phyloP scores from a whole-genome alignment of 1,140 invertebrate species.

The Drosophila athabasca region DNA sequence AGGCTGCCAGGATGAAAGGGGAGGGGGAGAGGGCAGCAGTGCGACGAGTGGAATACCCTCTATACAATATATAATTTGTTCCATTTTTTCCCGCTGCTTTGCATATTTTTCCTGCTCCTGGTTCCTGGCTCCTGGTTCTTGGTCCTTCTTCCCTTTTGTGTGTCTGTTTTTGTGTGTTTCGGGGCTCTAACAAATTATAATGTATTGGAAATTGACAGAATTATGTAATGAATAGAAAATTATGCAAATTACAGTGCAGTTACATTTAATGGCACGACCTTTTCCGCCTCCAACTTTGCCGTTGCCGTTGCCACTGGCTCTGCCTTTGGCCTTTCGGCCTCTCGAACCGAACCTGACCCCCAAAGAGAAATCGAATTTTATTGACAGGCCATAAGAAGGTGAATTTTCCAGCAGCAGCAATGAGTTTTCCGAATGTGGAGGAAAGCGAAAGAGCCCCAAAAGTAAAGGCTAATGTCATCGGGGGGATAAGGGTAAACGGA shows the following conservation, averaged over 20 bases:
- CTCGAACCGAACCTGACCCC: slow-evolving; percentile 1
- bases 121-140: slow-evolving; percentile 23
- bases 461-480: too few relatives aligned
- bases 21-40: not conserved
- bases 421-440: too few relatives aligned
- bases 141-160: slow-evolving; percentile 10
- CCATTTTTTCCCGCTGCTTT: slow-evolving; percentile 51
- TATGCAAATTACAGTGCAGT: slow-evolving; percentile 83
- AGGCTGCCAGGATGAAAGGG: too few relatives aligned
- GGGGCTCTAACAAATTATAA: slow-evolving; percentile 78
- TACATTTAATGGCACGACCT: slow-evolving; percentile 82
- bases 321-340: not conserved
- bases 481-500: too few relatives aligned
- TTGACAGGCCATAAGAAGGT: slow-evolving; percentile 39
- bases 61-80: slow-evolving; percentile 65
- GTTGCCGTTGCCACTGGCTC: not conserved
- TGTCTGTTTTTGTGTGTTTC: slow-evolving; percentile 17
- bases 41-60: slow-evolving; percentile 16
- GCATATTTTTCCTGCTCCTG: slow-evolving; percentile 46
- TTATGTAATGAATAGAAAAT: slow-evolving; percentile 84
- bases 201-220: slow-evolving; percentile 84
- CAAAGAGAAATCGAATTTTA: slow-evolving; percentile 56
- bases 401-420: slow-evolving; percentile 9
- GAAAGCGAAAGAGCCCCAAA: too few relatives aligned
- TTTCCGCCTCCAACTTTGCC: slow-evolving; percentile 30